Conservation (phyloP, 2,113 vertebrate species). For the Mesembrinibis cayennensis region DNA sequence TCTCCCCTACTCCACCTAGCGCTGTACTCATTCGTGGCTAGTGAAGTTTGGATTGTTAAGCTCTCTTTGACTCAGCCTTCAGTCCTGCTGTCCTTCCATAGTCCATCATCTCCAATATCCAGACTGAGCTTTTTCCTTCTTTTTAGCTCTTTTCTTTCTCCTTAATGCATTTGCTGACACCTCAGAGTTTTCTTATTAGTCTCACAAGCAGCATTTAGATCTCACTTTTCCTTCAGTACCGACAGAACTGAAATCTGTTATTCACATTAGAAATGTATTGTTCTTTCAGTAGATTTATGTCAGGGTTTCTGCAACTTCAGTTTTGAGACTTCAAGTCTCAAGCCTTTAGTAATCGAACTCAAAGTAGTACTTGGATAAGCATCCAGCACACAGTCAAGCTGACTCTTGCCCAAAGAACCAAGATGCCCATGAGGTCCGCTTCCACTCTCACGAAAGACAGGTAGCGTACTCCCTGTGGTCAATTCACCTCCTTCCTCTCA, state of each 20-base stretch:
- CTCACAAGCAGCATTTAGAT: background rate
- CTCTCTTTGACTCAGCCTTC: background rate
- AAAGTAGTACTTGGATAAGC: background rate
- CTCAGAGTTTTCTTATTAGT: background rate
- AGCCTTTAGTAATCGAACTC: background rate
- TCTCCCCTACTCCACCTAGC: background rate
- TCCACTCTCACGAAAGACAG: background rate
- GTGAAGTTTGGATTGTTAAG: background rate
- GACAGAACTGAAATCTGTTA: background rate
- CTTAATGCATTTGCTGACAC: background rate
- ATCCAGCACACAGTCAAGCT: background rate
- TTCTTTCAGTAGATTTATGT: background rate
- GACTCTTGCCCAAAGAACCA: background rate
- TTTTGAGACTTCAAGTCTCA: background rate
- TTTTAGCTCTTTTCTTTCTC: background rate
- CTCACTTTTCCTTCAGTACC: background rate
- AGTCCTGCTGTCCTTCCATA: background rate
- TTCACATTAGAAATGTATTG: background rate
- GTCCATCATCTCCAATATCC: background rate
- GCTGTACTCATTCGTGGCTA: background rate
- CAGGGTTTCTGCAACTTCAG: background rate
- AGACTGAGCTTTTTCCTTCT: background rate
- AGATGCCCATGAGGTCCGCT: background rate
- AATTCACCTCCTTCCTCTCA: background rate
- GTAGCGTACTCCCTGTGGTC: accelerated